A percentile compares a stretch with the other conserved stretches of the same genome.
phyloP scores from a whole-genome alignment of 2,888 invertebrate species.

The Nipponacmea schrenckii region DNA sequence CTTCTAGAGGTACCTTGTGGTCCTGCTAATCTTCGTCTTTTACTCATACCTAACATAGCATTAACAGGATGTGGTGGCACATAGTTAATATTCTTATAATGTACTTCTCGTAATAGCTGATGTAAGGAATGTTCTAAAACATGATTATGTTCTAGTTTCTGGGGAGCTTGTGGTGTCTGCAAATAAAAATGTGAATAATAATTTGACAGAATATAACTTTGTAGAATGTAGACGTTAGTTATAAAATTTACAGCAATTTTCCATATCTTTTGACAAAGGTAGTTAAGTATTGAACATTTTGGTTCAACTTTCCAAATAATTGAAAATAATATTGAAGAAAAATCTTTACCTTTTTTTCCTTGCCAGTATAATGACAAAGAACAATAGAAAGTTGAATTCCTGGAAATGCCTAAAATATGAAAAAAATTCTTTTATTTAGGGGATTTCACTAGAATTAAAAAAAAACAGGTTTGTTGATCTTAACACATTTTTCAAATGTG shows the following conservation, averaged over 20 bases:
- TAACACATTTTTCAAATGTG: no score
- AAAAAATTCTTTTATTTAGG: not conserved
- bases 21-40: conserved; percentile 88
- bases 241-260: no score
- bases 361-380: conserved; percentile 84
- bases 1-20: conserved; percentile 89
- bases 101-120: conserved; percentile 90
- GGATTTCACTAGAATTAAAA: not conserved
- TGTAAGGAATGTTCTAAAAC: conserved; percentile 97
- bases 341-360: conserved; percentile 64
- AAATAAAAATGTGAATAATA: not conserved
- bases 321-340: no score
- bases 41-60: conserved; percentile 91
- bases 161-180: conserved; percentile 36
- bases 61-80: conserved; percentile 96
- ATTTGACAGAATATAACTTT: no score
- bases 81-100: conserved; percentile 91
- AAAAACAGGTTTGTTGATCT: not conserved
- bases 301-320: no score
- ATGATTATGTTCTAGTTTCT: conserved; percentile 83
- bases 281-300: no score
- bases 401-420: conserved; percentile 78
- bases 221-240: no score
- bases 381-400: conserved; percentile 93
- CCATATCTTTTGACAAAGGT: no score